These are phyloP conservation scores for Tachyglossus aculeatus DNA, from an alignment of 2,797 vertebrate genomes.

Conservation along the genomic window DNA sequence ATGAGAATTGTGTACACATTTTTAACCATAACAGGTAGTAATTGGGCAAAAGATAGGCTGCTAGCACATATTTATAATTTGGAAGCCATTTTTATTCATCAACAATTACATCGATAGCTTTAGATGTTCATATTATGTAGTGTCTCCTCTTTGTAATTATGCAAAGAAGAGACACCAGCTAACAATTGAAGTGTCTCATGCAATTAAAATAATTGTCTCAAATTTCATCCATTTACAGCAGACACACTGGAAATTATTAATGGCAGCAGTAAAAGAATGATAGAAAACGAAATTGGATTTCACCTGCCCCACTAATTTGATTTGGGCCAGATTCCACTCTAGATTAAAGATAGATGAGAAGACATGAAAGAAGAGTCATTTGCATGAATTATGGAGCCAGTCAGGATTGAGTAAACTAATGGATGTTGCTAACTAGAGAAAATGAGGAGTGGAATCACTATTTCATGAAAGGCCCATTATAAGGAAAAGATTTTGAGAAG, in stretches of 20 bases:
- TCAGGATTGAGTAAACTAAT: background rate
- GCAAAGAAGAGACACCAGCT: conserved; percentile 2
- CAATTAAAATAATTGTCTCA: conserved; percentile 32
- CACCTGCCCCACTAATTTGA: conserved; percentile 1
- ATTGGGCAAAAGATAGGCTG: too few relatives aligned
- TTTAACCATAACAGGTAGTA: too few relatives aligned
- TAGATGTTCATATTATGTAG: conserved; percentile 28
- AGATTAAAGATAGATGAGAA: background rate
- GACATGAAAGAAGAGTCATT: background rate
- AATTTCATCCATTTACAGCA: conserved; percentile 10
- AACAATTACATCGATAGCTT: conserved; percentile 1
- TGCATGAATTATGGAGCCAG: background rate
- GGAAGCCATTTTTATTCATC: conserved; percentile 6
- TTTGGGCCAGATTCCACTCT: background rate
- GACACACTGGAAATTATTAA: conserved; percentile 14
- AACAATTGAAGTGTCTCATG: conserved; percentile 15
- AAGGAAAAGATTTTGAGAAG: too few relatives aligned
- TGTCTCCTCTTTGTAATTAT: conserved; percentile 5
- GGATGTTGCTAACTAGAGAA: background rate
- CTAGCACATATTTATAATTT: conserved; percentile 17
- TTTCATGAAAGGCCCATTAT: too few relatives aligned
- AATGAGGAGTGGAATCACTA: background rate
- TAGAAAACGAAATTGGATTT: conserved; percentile 11
- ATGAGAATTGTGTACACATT: too few relatives aligned
- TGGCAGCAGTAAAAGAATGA: conserved; percentile 7